Evolutionary conservation across 1,140 invertebrate genomes (phyloP), one percentile per base, ranked within the genome.

Genomic region (Sarcophaga peregrina): DNA sequence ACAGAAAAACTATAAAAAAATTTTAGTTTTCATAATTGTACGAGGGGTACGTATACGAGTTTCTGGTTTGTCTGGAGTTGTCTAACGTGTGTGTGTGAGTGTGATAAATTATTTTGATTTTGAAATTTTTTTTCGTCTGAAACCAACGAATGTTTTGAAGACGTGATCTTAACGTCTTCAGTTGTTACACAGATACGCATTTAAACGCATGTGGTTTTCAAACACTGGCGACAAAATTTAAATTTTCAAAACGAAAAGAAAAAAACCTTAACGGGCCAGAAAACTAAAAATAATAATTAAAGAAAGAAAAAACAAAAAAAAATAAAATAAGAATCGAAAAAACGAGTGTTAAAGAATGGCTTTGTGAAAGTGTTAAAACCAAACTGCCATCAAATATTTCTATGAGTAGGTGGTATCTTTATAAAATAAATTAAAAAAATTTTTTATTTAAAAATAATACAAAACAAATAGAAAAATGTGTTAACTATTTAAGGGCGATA

Each of bases 391-490:
- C 25, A 37, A 37, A 37, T 37, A 37, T 37, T 37, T 37, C 25
- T 37, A 37, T 37, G 25, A 37, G 25, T 37, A 37, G 25, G 25
- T 37, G 25, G 25, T 37, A 4, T 37, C 25, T 37, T 37, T 37
- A 1, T 37, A 37, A 37, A 37, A 37, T 2, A 37, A 37, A 37
- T 2, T 37, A 37, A 37, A 37, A 37, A 37, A 37, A 37, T 2
- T 37, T 37, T 37, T 37, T 37, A 4, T 37, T 37, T 37, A 37
- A 37, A 37, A 37, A 37, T 68, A 68, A 20, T 25, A 68, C 7
- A n/a, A 58, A 58, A 58, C 15, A 58, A 58, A 58, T 58, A 58
- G 25, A 37, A 37, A 68, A 68, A 68, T 68, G 62, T 68, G 62
- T 68, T 10, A 68, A 68, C 20, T 68, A 20, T 68, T 68, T 62